Evolutionary conservation across 2,113 vertebrate genomes (phyloP).

Genomic region (Girardinichthys multiradiatus): DNA sequence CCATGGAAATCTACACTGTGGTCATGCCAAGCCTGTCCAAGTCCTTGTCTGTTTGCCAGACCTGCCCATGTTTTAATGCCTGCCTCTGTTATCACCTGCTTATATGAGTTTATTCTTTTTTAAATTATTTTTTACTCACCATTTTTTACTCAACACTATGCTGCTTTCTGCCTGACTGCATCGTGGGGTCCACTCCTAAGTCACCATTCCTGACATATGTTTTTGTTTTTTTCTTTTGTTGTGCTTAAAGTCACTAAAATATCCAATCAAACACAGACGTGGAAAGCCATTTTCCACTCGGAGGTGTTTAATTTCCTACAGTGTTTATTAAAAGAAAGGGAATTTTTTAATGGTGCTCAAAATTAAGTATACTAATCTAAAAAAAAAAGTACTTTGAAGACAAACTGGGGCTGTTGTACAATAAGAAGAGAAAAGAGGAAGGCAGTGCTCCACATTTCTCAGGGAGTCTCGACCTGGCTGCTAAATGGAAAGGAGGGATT

Average conservation of each 20-base stretch:
- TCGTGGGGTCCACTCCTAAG: no score
- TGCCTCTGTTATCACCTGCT: no score
- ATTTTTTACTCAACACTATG: no score
- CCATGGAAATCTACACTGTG: no score
- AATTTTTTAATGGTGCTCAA: no score
- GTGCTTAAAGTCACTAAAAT: constrained; percentile 27
- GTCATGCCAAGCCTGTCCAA: no score
- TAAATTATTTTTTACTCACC: no score
- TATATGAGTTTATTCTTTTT: no score
- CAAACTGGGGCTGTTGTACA: constrained; percentile 18
- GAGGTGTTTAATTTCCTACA: not conserved
- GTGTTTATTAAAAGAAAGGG: not conserved
- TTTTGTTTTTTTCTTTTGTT: constrained; percentile 3
- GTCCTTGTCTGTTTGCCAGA: no score
- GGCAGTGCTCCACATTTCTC: constrained; percentile 39
- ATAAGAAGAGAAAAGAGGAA: not conserved
- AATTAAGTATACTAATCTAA: no score
- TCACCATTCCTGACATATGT: constrained; percentile 20
- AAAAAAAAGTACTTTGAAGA: not conserved
- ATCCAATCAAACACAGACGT: not conserved
- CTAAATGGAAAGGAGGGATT: constrained; percentile 57
- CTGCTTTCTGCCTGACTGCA: no score
- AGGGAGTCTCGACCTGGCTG: constrained; percentile 10
- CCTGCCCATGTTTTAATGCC: no score
- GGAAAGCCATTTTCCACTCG: not conserved